These are phyloP conservation scores for Chaetodon trifascialis DNA, from an alignment of 2,113 vertebrate genomes.

Conservation along the genomic window DNA sequence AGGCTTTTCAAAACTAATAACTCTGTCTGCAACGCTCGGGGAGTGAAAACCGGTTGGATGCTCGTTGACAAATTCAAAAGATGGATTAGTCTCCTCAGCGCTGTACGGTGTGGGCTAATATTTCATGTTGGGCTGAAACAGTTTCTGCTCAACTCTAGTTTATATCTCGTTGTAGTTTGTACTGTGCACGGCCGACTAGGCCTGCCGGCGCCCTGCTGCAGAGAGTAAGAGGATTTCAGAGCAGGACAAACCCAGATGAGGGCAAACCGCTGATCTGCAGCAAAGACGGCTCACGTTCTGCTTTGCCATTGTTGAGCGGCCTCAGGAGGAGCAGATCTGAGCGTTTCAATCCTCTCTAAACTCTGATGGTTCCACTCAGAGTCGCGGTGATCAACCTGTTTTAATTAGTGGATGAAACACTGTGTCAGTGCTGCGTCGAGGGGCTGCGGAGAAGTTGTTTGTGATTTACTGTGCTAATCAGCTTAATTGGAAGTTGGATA, in stretches of 20 bases:
- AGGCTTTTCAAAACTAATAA: conserved; percentile 54
- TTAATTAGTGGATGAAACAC: conserved; percentile 35
- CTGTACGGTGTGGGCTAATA: conserved; percentile 18
- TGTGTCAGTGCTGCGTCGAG: conserved; percentile 12
- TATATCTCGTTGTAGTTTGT: background rate
- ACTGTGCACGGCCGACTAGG: conserved; percentile 20
- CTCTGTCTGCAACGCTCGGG: conserved; percentile 28
- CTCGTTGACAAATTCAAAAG: conserved; percentile 48
- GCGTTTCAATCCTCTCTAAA: conserved; percentile 18
- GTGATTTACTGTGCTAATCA: conserved; percentile 64
- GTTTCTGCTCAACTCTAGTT: conserved; percentile 8
- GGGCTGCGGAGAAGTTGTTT: conserved; percentile 35
- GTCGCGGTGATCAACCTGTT: conserved; percentile 12
- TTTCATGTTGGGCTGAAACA: conserved; percentile 28
- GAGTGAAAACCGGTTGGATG: background rate
- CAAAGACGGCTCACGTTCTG: conserved; percentile 10
- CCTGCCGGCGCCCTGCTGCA: conserved; percentile 20
- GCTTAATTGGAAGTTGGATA: conserved; percentile 60
- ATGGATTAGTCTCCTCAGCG: conserved; percentile 41
- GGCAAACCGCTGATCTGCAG: conserved; percentile 40
- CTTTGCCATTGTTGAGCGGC: conserved; percentile 12
- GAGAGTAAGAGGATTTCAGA: conserved; percentile 26
- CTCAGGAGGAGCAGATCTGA: background rate
- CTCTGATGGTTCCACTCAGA: conserved; percentile 5
- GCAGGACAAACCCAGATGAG: conserved; percentile 14